These are phyloP conservation scores for Ormyrus pomaceus DNA, from an alignment of 2,888 invertebrate species.

Conservation along the genomic window DNA sequence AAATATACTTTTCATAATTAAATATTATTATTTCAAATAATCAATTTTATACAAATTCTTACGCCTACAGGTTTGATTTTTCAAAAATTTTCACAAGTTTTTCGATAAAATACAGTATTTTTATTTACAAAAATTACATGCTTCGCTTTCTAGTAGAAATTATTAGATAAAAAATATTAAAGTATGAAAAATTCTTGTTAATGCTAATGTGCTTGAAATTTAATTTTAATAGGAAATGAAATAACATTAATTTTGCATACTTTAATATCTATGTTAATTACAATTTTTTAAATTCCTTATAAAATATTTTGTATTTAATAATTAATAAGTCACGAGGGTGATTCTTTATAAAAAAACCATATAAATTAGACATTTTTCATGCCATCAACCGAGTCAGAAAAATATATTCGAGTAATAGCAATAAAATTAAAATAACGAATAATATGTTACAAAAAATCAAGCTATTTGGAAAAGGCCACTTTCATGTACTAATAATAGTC, in stretches of 20 bases:
- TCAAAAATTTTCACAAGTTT: constrained; percentile 28
- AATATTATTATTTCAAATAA: no score
- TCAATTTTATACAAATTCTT: background rate
- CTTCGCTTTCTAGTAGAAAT: constrained; percentile 18
- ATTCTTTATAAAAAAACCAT: constrained; percentile 20
- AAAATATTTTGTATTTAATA: background rate
- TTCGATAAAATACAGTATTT: constrained; percentile 20
- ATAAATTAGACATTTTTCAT: constrained; percentile 38
- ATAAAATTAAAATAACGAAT: constrained; percentile 58
- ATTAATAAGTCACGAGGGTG: constrained; percentile 15
- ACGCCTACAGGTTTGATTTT: constrained; percentile 46
- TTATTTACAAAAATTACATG: constrained; percentile 56
- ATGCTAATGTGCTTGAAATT: no score
- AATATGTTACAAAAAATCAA: no score
- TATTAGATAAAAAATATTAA: background rate
- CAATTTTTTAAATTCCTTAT: background rate
- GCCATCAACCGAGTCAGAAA: constrained; percentile 17
- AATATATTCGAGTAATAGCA: constrained; percentile 41
- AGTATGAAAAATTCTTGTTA: no score
- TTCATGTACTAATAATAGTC: constrained; percentile 35
- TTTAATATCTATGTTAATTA: no score
- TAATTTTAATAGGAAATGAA: no score
- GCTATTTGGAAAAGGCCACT: constrained; percentile 48
- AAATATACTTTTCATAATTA: no score
- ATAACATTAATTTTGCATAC: no score